A percentile compares a stretch with the other conserved stretches of the same genome.
These are phyloP conservation scores for Polydrusus cervinus DNA, from an alignment of 2,888 invertebrate species.

Conservation along the genomic window DNA sequence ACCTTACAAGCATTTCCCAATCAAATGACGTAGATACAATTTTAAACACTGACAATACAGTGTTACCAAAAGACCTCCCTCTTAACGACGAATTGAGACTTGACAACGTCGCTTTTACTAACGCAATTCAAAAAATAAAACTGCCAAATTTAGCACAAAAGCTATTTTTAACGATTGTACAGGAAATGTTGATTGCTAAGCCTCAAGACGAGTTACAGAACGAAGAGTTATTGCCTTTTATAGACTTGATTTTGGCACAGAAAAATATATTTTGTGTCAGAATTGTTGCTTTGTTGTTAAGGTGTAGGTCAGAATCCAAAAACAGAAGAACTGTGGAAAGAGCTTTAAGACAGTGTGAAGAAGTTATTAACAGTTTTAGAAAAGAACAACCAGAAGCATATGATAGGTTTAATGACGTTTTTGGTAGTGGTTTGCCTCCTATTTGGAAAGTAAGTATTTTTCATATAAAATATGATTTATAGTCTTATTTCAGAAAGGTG, in stretches of 20 bases:
- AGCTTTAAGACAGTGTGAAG: conserved; percentile 90
- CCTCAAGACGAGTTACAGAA: conserved; percentile 86
- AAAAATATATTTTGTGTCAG: conserved; percentile 84
- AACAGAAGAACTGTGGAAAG: conserved; percentile 90
- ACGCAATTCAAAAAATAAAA: conserved; percentile 64
- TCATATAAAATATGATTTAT: neutral
- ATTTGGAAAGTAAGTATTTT: conserved; percentile 77
- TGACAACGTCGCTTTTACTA: conserved; percentile 83
- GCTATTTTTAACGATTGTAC: conserved; percentile 84
- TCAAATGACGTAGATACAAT: conserved; percentile 37
- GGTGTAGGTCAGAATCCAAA: conserved; percentile 82
- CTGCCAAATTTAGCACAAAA: conserved; percentile 85
- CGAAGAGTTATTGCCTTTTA: conserved; percentile 89
- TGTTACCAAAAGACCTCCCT: conserved; percentile 79
- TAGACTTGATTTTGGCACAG: conserved; percentile 79
- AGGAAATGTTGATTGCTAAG: conserved; percentile 82
- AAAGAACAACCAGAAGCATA: conserved; percentile 69
- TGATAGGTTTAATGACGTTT: conserved; percentile 76
- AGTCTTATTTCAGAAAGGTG: too few species aligned
- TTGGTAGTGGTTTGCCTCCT: conserved; percentile 82
- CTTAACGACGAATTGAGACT: conserved; percentile 91
- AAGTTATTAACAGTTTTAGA: conserved; percentile 78
- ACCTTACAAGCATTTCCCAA: conserved; percentile 1
- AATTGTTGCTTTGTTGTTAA: conserved; percentile 79
- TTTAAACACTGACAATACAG: conserved; percentile 70